A percentile compares a stretch with the other conserved stretches of the same genome.
Conservation (phyloP, 2,113 vertebrate species). For the Pycnonotus jocosus region DNA sequence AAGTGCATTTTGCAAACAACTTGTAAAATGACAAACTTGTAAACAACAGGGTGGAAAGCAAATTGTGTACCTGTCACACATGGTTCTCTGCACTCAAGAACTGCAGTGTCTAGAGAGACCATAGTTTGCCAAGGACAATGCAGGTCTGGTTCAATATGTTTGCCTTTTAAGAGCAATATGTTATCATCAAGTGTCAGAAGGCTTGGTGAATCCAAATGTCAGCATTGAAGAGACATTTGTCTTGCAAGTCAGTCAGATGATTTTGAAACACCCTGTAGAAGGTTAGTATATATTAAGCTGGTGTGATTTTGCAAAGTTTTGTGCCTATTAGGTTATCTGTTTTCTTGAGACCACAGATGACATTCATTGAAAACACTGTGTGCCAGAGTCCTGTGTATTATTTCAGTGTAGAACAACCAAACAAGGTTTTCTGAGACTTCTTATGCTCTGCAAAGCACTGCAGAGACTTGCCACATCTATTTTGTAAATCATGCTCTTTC, state of each 20-base stretch:
- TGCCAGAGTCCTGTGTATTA: background rate
- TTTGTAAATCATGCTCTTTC: background rate
- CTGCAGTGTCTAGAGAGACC: background rate
- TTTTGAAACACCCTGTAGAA: background rate
- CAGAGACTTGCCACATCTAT: background rate
- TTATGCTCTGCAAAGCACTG: background rate
- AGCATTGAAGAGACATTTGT: background rate
- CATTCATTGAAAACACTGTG: background rate
- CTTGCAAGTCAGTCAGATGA: background rate
- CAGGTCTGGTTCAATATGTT: background rate
- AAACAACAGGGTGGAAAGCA: background rate
- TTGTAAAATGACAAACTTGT: background rate
- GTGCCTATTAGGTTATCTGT: background rate
- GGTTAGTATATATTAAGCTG: background rate
- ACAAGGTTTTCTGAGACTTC: background rate
- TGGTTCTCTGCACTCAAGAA: background rate
- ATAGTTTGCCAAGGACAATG: background rate
- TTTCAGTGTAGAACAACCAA: background rate
- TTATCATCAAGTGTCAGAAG: background rate
- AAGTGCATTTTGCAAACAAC: background rate
- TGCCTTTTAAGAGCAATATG: background rate
- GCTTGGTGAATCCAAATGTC: background rate
- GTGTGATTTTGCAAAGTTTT: background rate
- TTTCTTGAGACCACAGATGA: background rate
- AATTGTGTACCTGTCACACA: background rate